Percentiles rank a stretch among this genome's conserved stretches.
Conservation (phyloP, 2,797 vertebrate species). For the Luscinia luscinia region DNA sequence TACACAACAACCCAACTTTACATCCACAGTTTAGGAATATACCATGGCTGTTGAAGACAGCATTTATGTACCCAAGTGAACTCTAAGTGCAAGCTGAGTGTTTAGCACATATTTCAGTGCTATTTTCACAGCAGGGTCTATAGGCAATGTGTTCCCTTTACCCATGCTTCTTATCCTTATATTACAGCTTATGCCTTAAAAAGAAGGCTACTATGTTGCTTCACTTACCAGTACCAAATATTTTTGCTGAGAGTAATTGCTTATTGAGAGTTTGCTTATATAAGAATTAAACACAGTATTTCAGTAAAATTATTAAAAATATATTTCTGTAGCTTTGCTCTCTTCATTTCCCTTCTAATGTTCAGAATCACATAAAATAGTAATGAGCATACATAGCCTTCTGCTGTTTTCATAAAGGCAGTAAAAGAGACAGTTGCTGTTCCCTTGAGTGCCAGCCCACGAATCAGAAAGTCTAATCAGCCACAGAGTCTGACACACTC, state of each 20-base stretch:
- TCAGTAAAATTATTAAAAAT: conserved; percentile 49
- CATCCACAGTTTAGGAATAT: neutral
- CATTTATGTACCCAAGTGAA: neutral
- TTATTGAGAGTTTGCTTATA: conserved; percentile 2
- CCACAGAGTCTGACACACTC: conserved; percentile 35
- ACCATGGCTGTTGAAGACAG: neutral
- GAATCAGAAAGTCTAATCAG: conserved; percentile 69
- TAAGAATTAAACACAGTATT: neutral
- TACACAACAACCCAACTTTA: neutral
- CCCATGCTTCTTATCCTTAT: neutral
- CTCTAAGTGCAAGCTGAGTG: neutral
- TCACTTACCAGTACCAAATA: neutral
- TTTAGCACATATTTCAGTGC: conserved; percentile 33
- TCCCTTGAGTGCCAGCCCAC: conserved; percentile 58
- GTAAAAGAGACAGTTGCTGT: conserved; percentile 68
- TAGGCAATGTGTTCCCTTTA: neutral
- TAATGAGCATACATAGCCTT: conserved; percentile 64
- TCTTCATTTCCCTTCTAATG: conserved; percentile 7
- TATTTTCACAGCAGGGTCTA: conserved; percentile 16
- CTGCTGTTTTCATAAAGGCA: conserved; percentile 68
- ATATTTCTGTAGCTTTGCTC: conserved; percentile 18
- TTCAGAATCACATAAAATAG: conserved; percentile 58
- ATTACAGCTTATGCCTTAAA: neutral
- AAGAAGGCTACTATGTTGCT: neutral
- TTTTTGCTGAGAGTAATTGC: neutral